phyloP scores from a whole-genome alignment of 2,797 vertebrate species.

The Sebastes nivosus region DNA sequence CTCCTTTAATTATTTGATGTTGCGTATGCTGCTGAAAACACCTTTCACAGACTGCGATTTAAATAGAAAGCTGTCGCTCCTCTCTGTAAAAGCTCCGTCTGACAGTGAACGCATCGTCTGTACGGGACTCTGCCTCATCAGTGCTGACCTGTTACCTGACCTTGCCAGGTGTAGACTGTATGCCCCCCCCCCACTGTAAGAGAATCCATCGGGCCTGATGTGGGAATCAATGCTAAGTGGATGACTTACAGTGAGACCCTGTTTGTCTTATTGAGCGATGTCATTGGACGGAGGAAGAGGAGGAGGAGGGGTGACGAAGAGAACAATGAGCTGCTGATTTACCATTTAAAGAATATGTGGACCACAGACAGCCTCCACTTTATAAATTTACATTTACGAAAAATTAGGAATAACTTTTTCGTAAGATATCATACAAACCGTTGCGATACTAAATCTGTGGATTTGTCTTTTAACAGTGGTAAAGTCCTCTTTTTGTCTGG shows the following conservation, averaged over 20 bases:
- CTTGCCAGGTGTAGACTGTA: conserved; percentile 14
- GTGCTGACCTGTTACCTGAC: conserved; percentile 44
- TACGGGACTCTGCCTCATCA: conserved; percentile 2
- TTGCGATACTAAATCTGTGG: too few species aligned
- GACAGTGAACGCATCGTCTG: background rate
- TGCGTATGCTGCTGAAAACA: too few species aligned
- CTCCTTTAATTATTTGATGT: too few species aligned
- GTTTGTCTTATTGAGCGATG: conserved; percentile 48
- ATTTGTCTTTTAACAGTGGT: too few species aligned
- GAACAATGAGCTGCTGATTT: background rate
- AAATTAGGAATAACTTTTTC: too few species aligned
- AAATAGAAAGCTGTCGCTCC: background rate
- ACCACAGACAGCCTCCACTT: background rate
- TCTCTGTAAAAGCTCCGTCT: background rate
- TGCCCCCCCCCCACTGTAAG: conserved; percentile 3
- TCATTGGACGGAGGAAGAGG: background rate
- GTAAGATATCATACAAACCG: too few species aligned
- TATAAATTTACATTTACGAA: background rate
- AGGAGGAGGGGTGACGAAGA: background rate
- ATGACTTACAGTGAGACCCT: conserved; percentile 8
- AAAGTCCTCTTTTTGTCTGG: too few species aligned
- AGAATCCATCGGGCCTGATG: conserved; percentile 12
- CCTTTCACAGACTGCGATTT: background rate
- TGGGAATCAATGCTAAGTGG: conserved; percentile 44
- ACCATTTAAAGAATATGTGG: background rate